A percentile compares a stretch with the other conserved stretches of the same genome.
Conservation (phyloP, 64 coral and sea anemone species). For the Acropora tenuis region DNA sequence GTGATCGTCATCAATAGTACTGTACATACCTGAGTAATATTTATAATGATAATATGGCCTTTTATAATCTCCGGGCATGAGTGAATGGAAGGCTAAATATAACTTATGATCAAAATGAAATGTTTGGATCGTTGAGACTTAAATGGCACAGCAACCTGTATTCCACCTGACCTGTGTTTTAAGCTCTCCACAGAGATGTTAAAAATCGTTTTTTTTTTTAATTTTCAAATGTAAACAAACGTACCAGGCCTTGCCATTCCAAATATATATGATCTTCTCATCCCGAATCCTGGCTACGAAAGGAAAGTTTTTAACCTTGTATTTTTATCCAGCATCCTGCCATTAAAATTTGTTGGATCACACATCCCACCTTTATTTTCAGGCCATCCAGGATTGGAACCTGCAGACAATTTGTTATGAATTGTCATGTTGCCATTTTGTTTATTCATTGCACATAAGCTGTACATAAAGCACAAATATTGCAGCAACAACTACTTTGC, state of each 20-base stretch:
- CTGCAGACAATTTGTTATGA: background rate
- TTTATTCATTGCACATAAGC: too few relatives aligned
- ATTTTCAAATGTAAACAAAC: background rate
- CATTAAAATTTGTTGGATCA: background rate
- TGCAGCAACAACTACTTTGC: too few relatives aligned
- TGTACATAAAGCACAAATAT: background rate
- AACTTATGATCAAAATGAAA: background rate
- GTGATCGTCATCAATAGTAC: conserved; percentile 37
- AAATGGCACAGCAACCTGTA: background rate
- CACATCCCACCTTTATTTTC: background rate
- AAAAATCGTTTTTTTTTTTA: background rate
- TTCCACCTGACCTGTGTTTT: background rate
- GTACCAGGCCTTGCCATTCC: background rate
- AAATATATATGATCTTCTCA: too few relatives aligned
- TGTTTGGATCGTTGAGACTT: background rate
- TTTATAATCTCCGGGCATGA: background rate
- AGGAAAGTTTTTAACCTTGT: background rate
- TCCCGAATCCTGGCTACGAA: background rate
- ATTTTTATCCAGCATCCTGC: background rate
- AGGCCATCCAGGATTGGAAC: background rate
- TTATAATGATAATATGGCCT: background rate
- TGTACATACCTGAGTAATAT: conserved; percentile 36
- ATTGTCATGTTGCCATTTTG: background rate
- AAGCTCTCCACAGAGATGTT: background rate
- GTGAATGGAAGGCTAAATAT: background rate